These are phyloP conservation scores for Casuarius casuarius DNA, from an alignment of 2,113 vertebrate species.

Conservation along the genomic window DNA sequence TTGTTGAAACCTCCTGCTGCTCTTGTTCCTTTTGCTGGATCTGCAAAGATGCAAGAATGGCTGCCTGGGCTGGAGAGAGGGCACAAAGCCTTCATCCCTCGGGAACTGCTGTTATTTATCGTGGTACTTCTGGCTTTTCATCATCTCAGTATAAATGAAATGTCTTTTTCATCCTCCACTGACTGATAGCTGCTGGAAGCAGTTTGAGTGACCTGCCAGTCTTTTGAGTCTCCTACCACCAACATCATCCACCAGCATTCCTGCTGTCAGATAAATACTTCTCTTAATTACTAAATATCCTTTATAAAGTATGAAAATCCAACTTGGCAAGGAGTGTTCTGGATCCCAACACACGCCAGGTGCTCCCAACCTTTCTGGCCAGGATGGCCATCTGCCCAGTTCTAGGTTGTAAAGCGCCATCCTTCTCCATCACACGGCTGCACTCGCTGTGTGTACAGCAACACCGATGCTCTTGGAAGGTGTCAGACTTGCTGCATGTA, in stretches of 20 bases:
- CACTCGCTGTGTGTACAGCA: rapidly evolving
- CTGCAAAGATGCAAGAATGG: not conserved
- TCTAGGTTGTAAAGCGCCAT: not conserved
- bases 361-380: not conserved
- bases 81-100: not conserved
- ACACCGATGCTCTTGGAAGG: not conserved
- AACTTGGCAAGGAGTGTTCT: not conserved
- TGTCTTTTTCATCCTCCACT: not conserved
- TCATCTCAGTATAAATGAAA: not conserved
- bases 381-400: not conserved
- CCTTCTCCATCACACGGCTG: not conserved
- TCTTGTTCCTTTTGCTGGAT: not conserved
- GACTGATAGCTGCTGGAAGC: not conserved
- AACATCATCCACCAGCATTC: rapidly evolving
- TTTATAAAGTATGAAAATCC: not conserved
- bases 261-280: not conserved
- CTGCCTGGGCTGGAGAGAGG: not conserved
- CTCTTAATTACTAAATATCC: not conserved
- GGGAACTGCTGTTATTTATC: not conserved
- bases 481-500: rapidly evolving
- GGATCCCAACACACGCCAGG: not conserved
- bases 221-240: not conserved
- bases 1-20: not conserved
- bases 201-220: not conserved
- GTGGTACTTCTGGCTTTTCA: not conserved